Base-by-base conservation (phyloP, 2,797 vertebrate species). In the Orestias chungarensis region DNA sequence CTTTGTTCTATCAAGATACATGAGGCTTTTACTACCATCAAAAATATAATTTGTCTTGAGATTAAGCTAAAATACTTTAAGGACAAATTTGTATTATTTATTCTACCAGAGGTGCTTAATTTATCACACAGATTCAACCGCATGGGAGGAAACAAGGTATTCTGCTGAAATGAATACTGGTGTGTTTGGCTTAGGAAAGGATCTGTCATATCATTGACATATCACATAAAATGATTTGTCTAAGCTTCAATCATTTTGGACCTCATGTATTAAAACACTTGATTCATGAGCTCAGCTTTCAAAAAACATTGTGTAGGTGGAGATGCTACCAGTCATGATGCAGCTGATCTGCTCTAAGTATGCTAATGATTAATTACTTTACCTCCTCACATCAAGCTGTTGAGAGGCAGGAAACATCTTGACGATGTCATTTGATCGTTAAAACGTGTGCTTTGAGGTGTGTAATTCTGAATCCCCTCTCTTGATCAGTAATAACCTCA, bases 321-420 rank as follows among this genome's bases (percentile, higher is more conserved):
- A 62, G 59, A 62, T 62, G 59, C 6, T 40, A 40, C 35, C 35
- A 62, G 35, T 15, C 59, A 62, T 66, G 69, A 68, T 44, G 55
- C 46, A 54, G 35, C 46, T n/a, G 46, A 46, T 68, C 64, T 54
- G n/a, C 59, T 64, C 27, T 64, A 38, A 50, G 12, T 40, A 23
- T 46, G 46, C 55, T 7, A 49, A 40, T 62, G 49, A 70, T 29
- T 52, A 18, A 43, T 54, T 33, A 38, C 6, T 33, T 76, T 78
- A 76, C 25, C 69, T 77, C 15, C 54, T 66, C 57, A 69, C 66
- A 65, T 72, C 57, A 66, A 66, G 66, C 31, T 43, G 71, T 43
- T 12, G 38, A 61, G 46, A 80, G 23, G 46, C 64, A 65, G 74
- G 49, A 72, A 76, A 64, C 42, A 82, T 59, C 68, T 67, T 47